Evolutionary conservation across 1,140 invertebrate species (phyloP).

Genomic region (Spodoptera litura): DNA sequence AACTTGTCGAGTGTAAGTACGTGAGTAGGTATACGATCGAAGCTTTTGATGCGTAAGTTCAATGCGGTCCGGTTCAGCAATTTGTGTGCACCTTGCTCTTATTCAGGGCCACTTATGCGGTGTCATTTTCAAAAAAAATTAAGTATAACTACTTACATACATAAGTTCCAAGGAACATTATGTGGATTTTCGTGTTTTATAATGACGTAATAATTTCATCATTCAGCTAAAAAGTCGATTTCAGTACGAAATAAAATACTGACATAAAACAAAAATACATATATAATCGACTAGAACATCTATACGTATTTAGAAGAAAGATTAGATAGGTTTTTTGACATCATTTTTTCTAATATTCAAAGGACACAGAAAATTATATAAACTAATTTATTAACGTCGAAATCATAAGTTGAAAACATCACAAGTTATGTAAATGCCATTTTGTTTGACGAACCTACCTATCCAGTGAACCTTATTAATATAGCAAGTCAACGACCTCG

Average conservation of each 20-base stretch:
- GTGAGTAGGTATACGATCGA: too few species aligned
- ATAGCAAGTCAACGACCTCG: slow-evolving; percentile 36
- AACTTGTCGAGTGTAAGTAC: too few species aligned
- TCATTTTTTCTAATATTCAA: neutral
- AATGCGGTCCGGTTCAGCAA: too few species aligned
- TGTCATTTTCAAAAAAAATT: too few species aligned
- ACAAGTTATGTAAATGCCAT: slow-evolving; percentile 26
- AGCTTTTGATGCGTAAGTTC: too few species aligned
- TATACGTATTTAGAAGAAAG: neutral
- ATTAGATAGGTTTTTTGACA: neutral
- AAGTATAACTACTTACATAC: too few species aligned
- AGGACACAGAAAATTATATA: neutral
- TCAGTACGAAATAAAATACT: neutral
- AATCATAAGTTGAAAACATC: slow-evolving; percentile 3
- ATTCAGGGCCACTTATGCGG: too few species aligned
- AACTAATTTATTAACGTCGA: neutral
- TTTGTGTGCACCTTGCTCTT: too few species aligned
- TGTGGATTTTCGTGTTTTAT: neutral
- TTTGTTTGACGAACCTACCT: slow-evolving; percentile 5
- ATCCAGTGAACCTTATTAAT: slow-evolving; percentile 32
- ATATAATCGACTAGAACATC: neutral
- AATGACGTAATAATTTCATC: neutral
- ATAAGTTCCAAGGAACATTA: neutral
- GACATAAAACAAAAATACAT: neutral
- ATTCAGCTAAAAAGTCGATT: neutral